Base-by-base conservation (phyloP, 37 sponge, comb jelly and placozoan genomes). In the Aplysina aerophoba region DNA sequence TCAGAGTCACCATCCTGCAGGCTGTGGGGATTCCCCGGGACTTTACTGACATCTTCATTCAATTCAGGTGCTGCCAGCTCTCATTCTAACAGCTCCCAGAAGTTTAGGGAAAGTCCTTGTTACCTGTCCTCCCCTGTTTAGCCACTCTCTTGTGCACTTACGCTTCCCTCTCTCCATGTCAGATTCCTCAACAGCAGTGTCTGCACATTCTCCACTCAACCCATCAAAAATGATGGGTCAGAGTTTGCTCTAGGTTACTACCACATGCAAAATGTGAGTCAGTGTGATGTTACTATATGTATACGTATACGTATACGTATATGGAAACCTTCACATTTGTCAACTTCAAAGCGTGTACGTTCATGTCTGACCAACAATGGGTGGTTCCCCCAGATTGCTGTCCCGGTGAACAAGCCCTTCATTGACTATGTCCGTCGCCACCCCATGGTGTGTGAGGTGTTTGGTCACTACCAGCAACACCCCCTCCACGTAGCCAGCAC, bases 391-490 rank as follows among this genome's bases (percentile, higher is more conserved):
- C 61, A 92, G 92, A 53, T 92, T 33, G 40, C 61, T 83, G 92
- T 88, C n/a, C 68, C 83, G 59, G 92, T 92, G 79, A 88, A 75
- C 38, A 30, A 59, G 15, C 36, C 80, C 1, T 90, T 94, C 73
- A 39, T 94, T 25, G 50, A 91, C 66, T 92, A 95, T 87, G 81
- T 89, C 57, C 69, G 89, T n/a, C 83, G 73, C 72, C 72, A 86
- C n/a, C 94, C 94, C 11, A 57, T 97, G 33, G 24, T 93, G 79
- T 44, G 92, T 36, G 97, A 97, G 64, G 91, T 94, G 86, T 97
- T 94, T 63, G 97, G 97, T 4, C 97, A 94, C 84, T 91, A 91
- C 85, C 94, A 94, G 39, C 91, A 91, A 20, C 92, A 91, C 65
- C 95, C 95, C 4, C 84, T 94, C 36, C 94, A 93, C 84, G 81